phyloP scores from a whole-genome alignment of 2,888 invertebrate species.

The Mythimna ferrago region DNA sequence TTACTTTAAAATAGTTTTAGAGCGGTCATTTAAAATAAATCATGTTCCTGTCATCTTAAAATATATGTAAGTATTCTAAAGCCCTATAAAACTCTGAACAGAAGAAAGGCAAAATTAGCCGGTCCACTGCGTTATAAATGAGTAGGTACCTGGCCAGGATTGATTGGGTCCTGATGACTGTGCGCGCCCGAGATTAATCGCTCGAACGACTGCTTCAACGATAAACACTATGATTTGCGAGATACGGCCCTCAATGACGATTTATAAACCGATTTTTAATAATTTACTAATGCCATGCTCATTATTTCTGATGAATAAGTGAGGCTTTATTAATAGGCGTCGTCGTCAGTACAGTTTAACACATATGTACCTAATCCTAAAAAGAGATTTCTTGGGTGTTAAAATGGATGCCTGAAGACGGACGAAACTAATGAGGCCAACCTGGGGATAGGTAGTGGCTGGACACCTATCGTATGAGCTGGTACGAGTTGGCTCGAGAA shows the following conservation, averaged over 20 bases:
- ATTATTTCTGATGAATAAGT: not conserved
- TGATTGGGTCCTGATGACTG: constrained; percentile 84
- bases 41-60: not conserved
- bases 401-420: too few relatives aligned
- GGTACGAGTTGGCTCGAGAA: too few relatives aligned
- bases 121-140: constrained; percentile 77
- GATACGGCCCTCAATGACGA: constrained; percentile 30
- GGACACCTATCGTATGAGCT: too few relatives aligned
- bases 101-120: constrained; percentile 63
- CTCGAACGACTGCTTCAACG: constrained; percentile 33
- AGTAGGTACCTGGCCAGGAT: constrained; percentile 72
- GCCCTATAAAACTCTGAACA: constrained; percentile 17
- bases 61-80: constrained; percentile 1
- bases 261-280: constrained; percentile 41
- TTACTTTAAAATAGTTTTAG: not conserved
- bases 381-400: too few relatives aligned
- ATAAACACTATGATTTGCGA: constrained; percentile 53
- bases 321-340: not conserved
- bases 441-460: too few relatives aligned
- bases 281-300: not conserved
- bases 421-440: too few relatives aligned
- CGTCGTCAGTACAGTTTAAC: too few relatives aligned
- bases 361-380: too few relatives aligned
- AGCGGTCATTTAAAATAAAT: not conserved
- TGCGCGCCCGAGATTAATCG: constrained; percentile 81